phyloP scores from a whole-genome alignment of 2,113 vertebrate genomes.

The Paratilapia polleni region DNA sequence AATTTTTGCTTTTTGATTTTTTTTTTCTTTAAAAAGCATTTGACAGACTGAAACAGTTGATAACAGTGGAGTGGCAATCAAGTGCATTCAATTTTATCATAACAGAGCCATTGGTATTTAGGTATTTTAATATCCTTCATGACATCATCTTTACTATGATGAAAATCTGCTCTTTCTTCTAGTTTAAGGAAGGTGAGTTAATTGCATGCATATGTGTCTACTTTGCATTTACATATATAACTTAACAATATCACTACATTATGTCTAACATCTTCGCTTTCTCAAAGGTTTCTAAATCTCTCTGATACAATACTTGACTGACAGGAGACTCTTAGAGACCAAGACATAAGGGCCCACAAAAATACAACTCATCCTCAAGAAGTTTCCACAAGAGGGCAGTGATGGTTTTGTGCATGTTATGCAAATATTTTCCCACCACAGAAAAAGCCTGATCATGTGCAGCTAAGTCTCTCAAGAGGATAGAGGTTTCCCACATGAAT shows the following conservation, averaged over 20 bases:
- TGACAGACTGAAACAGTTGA: too few species aligned
- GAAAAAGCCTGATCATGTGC: not conserved
- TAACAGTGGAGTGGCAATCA: too few species aligned
- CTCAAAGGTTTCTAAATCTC: not conserved
- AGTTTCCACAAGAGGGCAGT: conserved; percentile 47
- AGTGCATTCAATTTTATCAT: too few species aligned
- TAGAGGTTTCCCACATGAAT: not conserved
- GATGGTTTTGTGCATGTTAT: not conserved
- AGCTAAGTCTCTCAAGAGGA: not conserved
- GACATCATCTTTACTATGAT: not conserved
- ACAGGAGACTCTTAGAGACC: not conserved
- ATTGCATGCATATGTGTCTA: too few species aligned
- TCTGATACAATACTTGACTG: not conserved
- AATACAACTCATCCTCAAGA: not conserved
- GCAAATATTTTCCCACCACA: not conserved
- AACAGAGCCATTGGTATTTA: too few species aligned
- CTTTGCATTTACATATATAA: not conserved
- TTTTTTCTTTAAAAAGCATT: too few species aligned
- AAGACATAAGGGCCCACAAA: not conserved
- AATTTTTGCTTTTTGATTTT: too few species aligned
- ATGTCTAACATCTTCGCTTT: not conserved
- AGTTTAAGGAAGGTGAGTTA: not conserved
- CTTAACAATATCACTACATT: not conserved
- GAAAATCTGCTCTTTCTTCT: not conserved
- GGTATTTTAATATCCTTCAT: too few species aligned